phyloP scores from a whole-genome alignment of 2,113 vertebrate genomes.

The human (Homo sapiens) region DNA sequence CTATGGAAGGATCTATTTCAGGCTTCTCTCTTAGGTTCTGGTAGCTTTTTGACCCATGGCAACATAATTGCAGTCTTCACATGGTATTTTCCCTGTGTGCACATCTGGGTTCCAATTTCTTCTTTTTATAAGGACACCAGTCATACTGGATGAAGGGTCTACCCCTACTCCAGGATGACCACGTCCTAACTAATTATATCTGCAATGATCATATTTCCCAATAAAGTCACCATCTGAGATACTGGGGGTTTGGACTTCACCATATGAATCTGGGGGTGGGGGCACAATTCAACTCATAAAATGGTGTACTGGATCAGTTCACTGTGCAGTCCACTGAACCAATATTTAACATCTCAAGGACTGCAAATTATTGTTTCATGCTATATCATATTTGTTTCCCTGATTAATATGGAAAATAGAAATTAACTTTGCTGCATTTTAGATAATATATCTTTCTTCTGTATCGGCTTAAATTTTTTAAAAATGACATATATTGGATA shows the following conservation, averaged over 20 bases:
- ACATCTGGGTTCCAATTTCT: background rate
- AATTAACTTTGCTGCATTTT: background rate
- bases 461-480: background rate
- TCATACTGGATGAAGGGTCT: background rate
- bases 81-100: background rate
- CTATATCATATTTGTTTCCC: background rate
- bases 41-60: background rate
- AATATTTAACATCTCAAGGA: background rate
- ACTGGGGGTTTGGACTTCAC: background rate
- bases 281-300: background rate
- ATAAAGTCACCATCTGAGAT: background rate
- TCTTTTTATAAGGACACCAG: background rate
- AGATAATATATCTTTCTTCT: background rate
- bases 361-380: background rate
- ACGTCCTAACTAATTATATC: background rate
- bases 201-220: background rate
- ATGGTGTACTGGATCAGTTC: background rate
- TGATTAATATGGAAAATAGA: background rate
- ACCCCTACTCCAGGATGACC: background rate
- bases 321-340: background rate
- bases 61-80: background rate
- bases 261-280: background rate
- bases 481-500: background rate
- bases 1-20: background rate
- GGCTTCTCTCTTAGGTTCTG: background rate